These are phyloP conservation scores for Thymallus thymallus DNA, from an alignment of 2,113 vertebrate species.

Conservation along the genomic window DNA sequence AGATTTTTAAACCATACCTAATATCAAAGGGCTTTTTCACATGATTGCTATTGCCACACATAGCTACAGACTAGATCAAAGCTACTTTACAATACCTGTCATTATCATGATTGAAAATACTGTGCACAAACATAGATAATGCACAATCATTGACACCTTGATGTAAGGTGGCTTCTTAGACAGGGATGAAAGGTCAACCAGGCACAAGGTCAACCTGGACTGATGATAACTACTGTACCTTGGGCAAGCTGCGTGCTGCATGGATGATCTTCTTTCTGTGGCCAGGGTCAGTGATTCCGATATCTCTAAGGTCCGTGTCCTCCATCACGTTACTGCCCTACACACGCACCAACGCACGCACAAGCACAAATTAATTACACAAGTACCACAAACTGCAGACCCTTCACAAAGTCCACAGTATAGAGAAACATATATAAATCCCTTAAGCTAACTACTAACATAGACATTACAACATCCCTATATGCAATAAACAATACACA, in stretches of 20 bases:
- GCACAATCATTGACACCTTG: neutral
- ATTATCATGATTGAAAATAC: neutral
- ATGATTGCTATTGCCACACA: no score
- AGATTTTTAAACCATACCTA: neutral
- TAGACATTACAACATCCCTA: slow-evolving; percentile 15
- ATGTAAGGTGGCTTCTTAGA: neutral
- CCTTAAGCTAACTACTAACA: no score
- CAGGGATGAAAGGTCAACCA: neutral
- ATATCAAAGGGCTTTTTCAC: no score
- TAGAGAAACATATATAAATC: slow-evolving; percentile 5
- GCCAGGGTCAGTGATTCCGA: slow-evolving; percentile 88
- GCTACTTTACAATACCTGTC: neutral
- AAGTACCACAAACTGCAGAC: neutral
- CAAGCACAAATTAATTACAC: neutral
- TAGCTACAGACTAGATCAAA: neutral
- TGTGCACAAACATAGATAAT: no score
- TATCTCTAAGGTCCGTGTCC: slow-evolving; percentile 92
- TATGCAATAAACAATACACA: neutral
- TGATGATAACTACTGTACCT: slow-evolving; percentile 72
- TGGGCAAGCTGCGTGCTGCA: slow-evolving; percentile 88
- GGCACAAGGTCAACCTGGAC: neutral
- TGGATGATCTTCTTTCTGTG: slow-evolving; percentile 94
- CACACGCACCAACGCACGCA: slow-evolving; percentile 37
- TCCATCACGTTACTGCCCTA: slow-evolving; percentile 97
- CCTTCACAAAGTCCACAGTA: neutral